Evolutionary conservation across 1,140 invertebrate genomes (phyloP).

Genomic region (Melipona quadrifasciata): DNA sequence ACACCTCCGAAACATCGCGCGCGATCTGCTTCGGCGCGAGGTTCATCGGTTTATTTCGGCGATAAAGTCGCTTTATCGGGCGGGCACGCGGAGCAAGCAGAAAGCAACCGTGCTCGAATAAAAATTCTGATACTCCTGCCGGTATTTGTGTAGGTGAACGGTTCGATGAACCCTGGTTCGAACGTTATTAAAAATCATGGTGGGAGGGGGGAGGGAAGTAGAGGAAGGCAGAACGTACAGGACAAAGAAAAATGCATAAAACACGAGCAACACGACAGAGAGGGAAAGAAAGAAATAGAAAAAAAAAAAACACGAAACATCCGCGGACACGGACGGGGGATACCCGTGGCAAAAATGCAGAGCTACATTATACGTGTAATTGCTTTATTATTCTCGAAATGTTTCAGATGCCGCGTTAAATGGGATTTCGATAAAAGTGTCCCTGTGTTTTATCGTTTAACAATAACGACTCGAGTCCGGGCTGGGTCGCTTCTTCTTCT

Average conservation of each 20-base stretch:
- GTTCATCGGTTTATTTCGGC: conserved; percentile 58
- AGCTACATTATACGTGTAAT: conserved; percentile 50
- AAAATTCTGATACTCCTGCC: conserved; percentile 36
- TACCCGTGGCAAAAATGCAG: neutral
- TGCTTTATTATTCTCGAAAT: conserved; percentile 59
- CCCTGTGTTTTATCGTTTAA: conserved; percentile 65
- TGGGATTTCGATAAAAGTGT: conserved; percentile 62
- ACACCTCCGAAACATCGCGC: neutral
- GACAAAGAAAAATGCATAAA: neutral
- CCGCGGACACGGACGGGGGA: neutral
- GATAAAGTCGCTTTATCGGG: conserved; percentile 62
- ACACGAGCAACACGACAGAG: neutral
- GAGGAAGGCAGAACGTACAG: no score
- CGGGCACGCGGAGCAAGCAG: neutral
- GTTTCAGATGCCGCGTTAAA: conserved; percentile 50
- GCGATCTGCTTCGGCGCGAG: conserved; percentile 43
- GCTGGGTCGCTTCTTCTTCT: conserved; percentile 13
- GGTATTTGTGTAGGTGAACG: conserved; percentile 4
- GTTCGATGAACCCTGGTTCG: neutral
- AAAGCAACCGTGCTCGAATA: conserved; percentile 28
- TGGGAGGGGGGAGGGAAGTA: neutral
- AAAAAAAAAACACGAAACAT: neutral
- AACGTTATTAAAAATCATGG: conserved; percentile 28
- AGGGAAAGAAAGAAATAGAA: neutral
- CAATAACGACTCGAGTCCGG: conserved; percentile 46